Evolutionary conservation across 2,888 invertebrate species (phyloP).

Genomic region (Archips xylosteana): DNA sequence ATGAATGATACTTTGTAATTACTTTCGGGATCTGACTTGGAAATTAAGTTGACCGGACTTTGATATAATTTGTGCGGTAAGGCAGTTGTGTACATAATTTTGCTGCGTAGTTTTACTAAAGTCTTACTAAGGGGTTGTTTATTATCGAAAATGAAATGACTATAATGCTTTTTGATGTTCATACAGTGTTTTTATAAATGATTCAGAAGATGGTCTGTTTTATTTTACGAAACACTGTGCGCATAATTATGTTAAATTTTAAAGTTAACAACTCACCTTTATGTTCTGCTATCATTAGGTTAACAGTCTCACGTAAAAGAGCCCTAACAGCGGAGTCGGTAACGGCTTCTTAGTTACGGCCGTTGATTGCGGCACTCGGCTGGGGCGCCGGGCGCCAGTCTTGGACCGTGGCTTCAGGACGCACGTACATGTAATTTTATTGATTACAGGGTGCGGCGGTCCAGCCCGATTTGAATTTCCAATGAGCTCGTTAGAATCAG

Average conservation of each 20-base stretch:
- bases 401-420: slow-evolving; percentile 69
- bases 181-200: not conserved
- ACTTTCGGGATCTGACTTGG: slow-evolving; percentile 67
- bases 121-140: not conserved
- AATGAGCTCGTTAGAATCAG: slow-evolving; percentile 83
- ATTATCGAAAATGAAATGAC: not conserved
- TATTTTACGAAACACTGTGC: not conserved
- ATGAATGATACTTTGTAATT: slow-evolving; percentile 77
- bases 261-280: not conserved
- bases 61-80: slow-evolving; percentile 61
- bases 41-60: slow-evolving; percentile 64
- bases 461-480: slow-evolving; percentile 82
- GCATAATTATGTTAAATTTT: not conserved
- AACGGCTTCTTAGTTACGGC: slow-evolving; percentile 37
- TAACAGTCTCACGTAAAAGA: slow-evolving; percentile 25
- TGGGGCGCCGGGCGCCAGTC: slow-evolving; percentile 45
- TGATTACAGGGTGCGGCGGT: slow-evolving; percentile 81
- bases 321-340: slow-evolving; percentile 13
- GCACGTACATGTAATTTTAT: slow-evolving; percentile 84
- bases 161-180: not conserved
- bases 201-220: not conserved
- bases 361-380: slow-evolving; percentile 43
- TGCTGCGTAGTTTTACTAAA: not conserved
- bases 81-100: slow-evolving; percentile 44
- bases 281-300: slow-evolving; percentile 61